Base-by-base conservation (phyloP, 2,113 vertebrate species). In the Cynocephalus volans region DNA sequence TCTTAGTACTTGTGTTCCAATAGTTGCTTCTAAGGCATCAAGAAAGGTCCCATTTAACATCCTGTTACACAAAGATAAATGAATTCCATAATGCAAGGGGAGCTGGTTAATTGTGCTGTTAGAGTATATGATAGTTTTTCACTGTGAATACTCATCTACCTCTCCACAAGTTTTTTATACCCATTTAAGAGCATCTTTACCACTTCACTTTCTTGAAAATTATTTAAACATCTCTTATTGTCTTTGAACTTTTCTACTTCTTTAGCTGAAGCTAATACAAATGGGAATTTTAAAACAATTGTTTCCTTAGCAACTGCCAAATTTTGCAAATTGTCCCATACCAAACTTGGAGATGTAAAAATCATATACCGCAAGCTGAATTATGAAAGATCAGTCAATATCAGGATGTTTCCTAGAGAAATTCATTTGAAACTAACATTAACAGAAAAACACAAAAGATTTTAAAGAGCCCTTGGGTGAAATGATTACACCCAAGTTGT, bases 201-300 rank as follows among this genome's bases (percentile, higher is more conserved):
- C 45, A 85, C 8, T 75, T 96, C 12, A 54, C 45, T 87, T 88
- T 85, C 52, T 93, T 56, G 48, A 93, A 93, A 95, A 94, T 45
- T 91, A 80, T 36, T 67, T 86, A 73, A 92, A 23, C 7, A 69
- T 64, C 56, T 67, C 7, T 58, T 58, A 62, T 48, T 17, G 50
- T 95, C 14, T 91, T 92, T 72, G 56, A 80, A 85, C 60, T 80
- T 77, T 12, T 24, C 52, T 92, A 33, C 24, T 62, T 95, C 56
- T 52, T 93, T 75, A 62, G 65, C 18, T 76, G 84, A 56, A 54
- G 62, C 23, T 67, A 75, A 70, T 36, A 87, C 62, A 92, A 89
- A 82, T 28, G n/a, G 26, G 36, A 52, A 90, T 75, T 73, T 48
- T 17, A 81, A 80, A 95, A 54, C 11, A 95, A 81, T 48, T 70